These are phyloP conservation scores for Sisyra terminalis DNA, from an alignment of 2,888 invertebrate species.

Conservation along the genomic window DNA sequence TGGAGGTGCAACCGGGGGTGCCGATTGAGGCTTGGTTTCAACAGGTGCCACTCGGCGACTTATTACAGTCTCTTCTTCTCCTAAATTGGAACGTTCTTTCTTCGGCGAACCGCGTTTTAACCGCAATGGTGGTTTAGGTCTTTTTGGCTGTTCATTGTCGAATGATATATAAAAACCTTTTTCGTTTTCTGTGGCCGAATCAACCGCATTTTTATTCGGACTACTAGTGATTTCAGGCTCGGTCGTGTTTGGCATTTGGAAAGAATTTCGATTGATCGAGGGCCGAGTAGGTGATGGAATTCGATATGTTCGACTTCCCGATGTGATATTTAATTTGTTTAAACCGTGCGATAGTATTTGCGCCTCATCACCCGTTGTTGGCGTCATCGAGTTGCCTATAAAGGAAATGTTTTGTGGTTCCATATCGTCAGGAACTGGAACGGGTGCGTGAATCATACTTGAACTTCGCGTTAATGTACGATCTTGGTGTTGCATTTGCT, in stretches of 20 bases:
- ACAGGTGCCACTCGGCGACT: background rate
- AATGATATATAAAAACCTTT: conserved; percentile 91
- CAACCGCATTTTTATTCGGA: conserved; percentile 13
- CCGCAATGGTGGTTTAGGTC: conserved; percentile 76
- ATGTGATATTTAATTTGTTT: conserved; percentile 54
- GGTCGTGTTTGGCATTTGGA: conserved; percentile 31
- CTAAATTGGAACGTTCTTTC: conserved; percentile 38
- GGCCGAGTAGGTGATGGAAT: conserved; percentile 79
- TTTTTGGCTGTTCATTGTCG: conserved; percentile 72
- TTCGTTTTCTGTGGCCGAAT: conserved; percentile 29
- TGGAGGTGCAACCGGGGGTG: background rate
- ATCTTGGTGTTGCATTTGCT: conserved; percentile 26
- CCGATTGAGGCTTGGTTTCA: background rate
- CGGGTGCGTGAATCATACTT: conserved; percentile 27
- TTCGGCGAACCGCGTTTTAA: conserved; percentile 60
- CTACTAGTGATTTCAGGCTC: no score
- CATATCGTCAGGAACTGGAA: conserved; percentile 69
- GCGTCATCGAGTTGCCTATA: conserved; percentile 52
- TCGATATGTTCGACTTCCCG: conserved; percentile 75
- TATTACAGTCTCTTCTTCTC: conserved; percentile 2
- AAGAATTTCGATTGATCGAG: conserved; percentile 47
- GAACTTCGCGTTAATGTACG: conserved; percentile 6
- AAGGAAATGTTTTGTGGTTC: conserved; percentile 88
- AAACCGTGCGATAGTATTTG: conserved; percentile 13
- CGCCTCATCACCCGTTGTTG: conserved; percentile 17